phyloP scores from a whole-genome alignment of 2,113 vertebrate species.

The Odobenus rosmarus region DNA sequence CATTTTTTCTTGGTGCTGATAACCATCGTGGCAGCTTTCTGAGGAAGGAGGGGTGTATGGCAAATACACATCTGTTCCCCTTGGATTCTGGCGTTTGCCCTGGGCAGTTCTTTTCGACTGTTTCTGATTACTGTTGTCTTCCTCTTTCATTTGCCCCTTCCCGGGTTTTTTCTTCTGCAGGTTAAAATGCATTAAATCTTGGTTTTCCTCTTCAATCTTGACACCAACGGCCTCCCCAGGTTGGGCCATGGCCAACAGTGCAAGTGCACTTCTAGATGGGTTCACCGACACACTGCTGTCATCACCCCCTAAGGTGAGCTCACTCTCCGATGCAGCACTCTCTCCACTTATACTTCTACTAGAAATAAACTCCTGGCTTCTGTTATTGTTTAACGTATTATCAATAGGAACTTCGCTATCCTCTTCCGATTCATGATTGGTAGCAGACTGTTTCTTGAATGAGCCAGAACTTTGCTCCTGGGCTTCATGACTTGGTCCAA shows the following conservation, averaged over 20 bases:
- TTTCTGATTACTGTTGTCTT: conserved; percentile 90
- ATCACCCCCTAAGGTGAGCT: conserved; percentile 87
- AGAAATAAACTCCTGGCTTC: conserved; percentile 88
- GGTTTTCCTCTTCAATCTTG: conserved; percentile 89
- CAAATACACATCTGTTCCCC: conserved; percentile 88
- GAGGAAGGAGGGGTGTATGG: conserved; percentile 87
- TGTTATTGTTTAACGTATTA: conserved; percentile 84
- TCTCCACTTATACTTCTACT: conserved; percentile 89
- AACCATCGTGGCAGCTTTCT: conserved; percentile 91
- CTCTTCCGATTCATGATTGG: conserved; percentile 85
- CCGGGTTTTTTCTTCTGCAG: conserved; percentile 91
- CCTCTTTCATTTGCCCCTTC: conserved; percentile 89
- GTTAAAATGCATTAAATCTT: conserved; percentile 87
- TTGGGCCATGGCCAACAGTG: conserved; percentile 79
- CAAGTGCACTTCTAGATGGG: conserved; percentile 79
- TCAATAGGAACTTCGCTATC: conserved; percentile 85
- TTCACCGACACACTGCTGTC: conserved; percentile 84
- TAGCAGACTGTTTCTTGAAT: conserved; percentile 84
- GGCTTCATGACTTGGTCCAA: conserved; percentile 84
- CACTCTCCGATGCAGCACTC: conserved; percentile 85
- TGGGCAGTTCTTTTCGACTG: conserved; percentile 89
- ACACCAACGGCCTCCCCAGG: conserved; percentile 80
- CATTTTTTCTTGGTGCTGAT: conserved; percentile 97
- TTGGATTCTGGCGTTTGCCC: conserved; percentile 92
- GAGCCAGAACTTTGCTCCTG: conserved; percentile 83